A percentile compares a stretch with the other conserved stretches of the same genome.
phyloP scores from a whole-genome alignment of 2,113 vertebrate species.

The Boulengeromyrus knoepffleri region DNA sequence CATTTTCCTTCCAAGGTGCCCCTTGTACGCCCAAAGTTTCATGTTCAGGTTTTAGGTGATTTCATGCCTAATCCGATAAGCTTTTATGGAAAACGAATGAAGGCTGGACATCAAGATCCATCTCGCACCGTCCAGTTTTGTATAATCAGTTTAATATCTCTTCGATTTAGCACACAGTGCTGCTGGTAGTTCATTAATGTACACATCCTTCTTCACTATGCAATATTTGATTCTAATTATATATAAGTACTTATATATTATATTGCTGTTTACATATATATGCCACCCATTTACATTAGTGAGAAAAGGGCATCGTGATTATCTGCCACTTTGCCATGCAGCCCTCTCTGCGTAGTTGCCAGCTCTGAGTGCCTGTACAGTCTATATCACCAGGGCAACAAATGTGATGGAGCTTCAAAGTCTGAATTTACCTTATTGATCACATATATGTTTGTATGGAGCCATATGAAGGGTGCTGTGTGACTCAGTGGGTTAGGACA shows the following conservation, averaged over 20 bases:
- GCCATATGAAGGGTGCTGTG: not conserved
- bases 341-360: not conserved
- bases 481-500: not conserved
- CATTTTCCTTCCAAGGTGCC: not conserved
- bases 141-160: not conserved
- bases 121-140: not conserved
- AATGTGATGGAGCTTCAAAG: not conserved
- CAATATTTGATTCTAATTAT: not conserved
- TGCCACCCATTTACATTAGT: not conserved
- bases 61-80: not conserved
- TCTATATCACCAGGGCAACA: not conserved
- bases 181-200: not conserved
- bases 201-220: not conserved
- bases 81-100: not conserved
- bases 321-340: not conserved
- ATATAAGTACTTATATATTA: not conserved
- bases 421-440: not conserved
- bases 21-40: not conserved
- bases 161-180: not conserved
- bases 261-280: not conserved
- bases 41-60: not conserved
- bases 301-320: not conserved
- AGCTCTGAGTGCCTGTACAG: not conserved
- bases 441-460: not conserved
- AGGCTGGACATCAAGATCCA: not conserved